phyloP scores from a whole-genome alignment of 2,888 invertebrate species.

The Aleiodes leptofemur region DNA sequence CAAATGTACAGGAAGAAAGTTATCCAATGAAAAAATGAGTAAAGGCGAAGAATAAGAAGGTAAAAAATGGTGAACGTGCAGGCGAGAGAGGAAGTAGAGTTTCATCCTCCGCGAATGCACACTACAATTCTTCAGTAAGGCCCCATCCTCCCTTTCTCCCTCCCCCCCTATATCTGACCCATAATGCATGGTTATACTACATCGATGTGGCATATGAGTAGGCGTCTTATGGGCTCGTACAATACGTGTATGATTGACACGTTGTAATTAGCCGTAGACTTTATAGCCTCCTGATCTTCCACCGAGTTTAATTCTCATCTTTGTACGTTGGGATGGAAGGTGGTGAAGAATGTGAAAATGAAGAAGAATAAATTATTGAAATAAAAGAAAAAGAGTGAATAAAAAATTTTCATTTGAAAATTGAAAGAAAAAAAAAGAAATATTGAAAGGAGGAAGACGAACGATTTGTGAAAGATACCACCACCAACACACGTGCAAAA shows the following conservation, averaged over 20 bases:
- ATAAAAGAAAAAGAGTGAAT: conserved; percentile 55
- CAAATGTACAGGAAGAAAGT: conserved; percentile 13
- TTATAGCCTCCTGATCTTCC: conserved; percentile 46
- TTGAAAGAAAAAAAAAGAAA: conserved; percentile 25
- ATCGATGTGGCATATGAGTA: conserved; percentile 53
- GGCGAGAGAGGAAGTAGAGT: conserved; percentile 39
- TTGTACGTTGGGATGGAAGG: conserved; percentile 1
- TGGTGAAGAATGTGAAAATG: conserved; percentile 30
- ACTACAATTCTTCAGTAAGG: conserved; percentile 45
- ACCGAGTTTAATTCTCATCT: conserved; percentile 14
- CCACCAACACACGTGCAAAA: conserved; percentile 29
- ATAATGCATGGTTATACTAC: conserved; percentile 56
- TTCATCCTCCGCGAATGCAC: conserved; percentile 37
- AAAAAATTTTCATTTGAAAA: conserved; percentile 32
- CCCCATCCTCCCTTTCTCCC: conserved; percentile 27
- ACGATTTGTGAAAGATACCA: conserved; percentile 27
- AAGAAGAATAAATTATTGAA: conserved; percentile 37
- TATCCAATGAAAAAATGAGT: conserved; percentile 1
- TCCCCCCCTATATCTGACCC: conserved; percentile 14
- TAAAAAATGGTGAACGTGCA: conserved; percentile 37
- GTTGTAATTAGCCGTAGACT: conserved; percentile 65
- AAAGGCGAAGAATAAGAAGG: conserved; percentile 4
- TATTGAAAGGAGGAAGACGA: conserved; percentile 35
- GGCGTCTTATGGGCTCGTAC: conserved; percentile 54
- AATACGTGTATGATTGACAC: conserved; percentile 65